Conservation (phyloP, 2,888 invertebrate species). For the Trachelus troglodyta region DNA sequence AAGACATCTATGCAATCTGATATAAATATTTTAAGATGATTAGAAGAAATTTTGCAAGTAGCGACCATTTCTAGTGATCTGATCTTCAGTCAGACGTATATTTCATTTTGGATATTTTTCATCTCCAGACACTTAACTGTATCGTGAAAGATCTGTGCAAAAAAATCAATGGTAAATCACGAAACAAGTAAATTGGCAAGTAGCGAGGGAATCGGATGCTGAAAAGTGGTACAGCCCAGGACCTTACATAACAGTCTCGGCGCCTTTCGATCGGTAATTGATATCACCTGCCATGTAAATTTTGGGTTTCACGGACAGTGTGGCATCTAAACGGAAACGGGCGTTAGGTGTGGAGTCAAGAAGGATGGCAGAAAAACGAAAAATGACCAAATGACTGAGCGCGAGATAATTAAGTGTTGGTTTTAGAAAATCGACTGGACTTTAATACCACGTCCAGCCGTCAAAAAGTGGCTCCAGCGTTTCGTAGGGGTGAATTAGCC, state of each 20-base stretch:
- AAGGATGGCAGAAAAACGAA: conserved; percentile 13
- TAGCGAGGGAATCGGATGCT: not conserved
- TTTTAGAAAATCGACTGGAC: conserved; percentile 62
- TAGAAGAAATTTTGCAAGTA: not conserved
- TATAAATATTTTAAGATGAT: not conserved
- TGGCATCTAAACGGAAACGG: conserved; percentile 19
- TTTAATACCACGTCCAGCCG: conserved; percentile 55
- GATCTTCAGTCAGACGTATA: not conserved
- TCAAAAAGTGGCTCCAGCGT: not conserved
- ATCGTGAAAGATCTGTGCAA: not conserved
- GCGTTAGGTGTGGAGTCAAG: conserved; percentile 21
- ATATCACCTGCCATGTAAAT: conserved; percentile 66
- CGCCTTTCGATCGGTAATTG: conserved; percentile 58
- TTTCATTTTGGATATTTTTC: not conserved
- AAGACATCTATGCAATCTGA: not conserved
- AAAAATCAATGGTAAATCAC: not conserved
- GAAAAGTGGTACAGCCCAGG: not conserved
- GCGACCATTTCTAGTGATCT: no score
- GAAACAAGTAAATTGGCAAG: not conserved
- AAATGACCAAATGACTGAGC: conserved; percentile 51
- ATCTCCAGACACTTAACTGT: not conserved
- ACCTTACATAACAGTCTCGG: not conserved
- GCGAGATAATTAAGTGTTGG: conserved; percentile 66
- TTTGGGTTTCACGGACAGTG: conserved; percentile 44
- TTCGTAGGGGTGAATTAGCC: conserved; percentile 21